phyloP scores from a whole-genome alignment of 2,113 vertebrate genomes.

The Rana temporaria region DNA sequence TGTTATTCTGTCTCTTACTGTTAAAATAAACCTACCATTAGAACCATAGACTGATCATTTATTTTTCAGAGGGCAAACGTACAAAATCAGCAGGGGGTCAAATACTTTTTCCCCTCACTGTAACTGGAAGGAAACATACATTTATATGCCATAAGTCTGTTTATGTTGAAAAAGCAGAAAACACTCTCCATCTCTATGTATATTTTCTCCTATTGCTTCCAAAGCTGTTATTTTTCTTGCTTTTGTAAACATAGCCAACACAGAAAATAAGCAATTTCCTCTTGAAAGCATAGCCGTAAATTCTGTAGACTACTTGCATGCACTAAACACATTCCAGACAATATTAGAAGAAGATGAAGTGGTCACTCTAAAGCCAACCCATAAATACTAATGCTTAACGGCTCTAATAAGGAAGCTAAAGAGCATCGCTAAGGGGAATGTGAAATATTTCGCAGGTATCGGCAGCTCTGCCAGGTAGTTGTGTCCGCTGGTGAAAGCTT shows the following conservation, averaged over 20 bases:
- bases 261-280: slow-evolving; percentile 42
- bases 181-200: slow-evolving; percentile 8
- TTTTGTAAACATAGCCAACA: slow-evolving; percentile 27
- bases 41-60: no score
- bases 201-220: neutral
- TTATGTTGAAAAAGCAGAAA: neutral
- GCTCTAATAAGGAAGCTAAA: neutral
- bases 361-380: neutral
- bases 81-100: no score
- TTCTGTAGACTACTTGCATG: slow-evolving; percentile 34
- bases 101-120: no score
- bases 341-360: slow-evolving; percentile 42
- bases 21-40: no score
- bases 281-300: slow-evolving; percentile 32
- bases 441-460: slow-evolving; percentile 8
- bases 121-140: neutral
- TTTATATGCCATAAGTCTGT: neutral
- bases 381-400: slow-evolving; percentile 29
- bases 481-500: neutral
- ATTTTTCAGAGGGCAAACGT: no score
- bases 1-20: no score
- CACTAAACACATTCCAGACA: slow-evolving; percentile 44
- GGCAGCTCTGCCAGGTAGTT: neutral
- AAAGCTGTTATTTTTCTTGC: neutral
- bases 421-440: neutral